These are phyloP conservation scores for Trichomalopsis sarcophagae DNA, from an alignment of 1,140 invertebrate genomes.

Conservation along the genomic window DNA sequence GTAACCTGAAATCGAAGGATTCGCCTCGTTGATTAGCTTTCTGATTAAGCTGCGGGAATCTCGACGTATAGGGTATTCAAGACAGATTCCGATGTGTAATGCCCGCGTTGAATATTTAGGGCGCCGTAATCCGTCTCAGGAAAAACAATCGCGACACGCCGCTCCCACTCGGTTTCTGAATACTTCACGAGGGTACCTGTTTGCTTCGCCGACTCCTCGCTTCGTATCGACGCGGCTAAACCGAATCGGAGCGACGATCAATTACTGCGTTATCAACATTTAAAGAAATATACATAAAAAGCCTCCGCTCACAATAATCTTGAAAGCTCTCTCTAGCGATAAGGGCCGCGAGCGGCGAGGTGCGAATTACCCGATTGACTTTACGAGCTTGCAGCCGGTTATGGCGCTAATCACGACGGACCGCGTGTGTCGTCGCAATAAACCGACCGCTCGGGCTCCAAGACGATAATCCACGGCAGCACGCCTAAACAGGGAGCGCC, in stretches of 20 bases:
- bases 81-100: neutral
- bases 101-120: conserved; percentile 14
- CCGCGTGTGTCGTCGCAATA: conserved; percentile 45
- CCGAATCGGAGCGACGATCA: neutral
- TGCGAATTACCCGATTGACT: conserved; percentile 49
- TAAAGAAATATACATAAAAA: no score
- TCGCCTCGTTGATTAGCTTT: conserved; percentile 14
- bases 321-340: neutral
- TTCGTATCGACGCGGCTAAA: no score
- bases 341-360: conserved; percentile 27
- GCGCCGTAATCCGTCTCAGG: no score
- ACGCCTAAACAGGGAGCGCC: conserved; percentile 2
- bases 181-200: no score
- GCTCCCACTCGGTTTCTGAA: no score
- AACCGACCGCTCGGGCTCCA: conserved; percentile 6
- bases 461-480: conserved; percentile 32
- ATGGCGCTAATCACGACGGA: conserved; percentile 31
- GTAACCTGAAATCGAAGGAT: neutral
- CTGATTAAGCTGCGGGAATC: neutral
- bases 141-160: no score
- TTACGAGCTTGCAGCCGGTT: conserved; percentile 32
- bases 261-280: neutral
- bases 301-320: neutral
- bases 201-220: no score
- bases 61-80: no score